Base-by-base conservation (phyloP, 1,140 invertebrate species). In the Microplitis mediator region DNA sequence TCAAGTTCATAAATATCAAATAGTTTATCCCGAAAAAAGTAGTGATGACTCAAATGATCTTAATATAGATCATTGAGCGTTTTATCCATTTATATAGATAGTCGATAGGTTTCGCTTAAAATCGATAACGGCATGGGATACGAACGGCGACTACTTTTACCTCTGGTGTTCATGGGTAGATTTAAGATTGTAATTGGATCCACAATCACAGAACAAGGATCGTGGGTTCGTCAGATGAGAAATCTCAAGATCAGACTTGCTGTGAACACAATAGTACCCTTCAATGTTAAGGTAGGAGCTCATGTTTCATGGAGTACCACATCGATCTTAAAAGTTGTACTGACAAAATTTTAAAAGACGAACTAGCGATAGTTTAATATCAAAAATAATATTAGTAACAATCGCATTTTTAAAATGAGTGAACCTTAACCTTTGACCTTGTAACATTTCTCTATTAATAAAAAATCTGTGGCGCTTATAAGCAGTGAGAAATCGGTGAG, bases 61-160 rank as follows among this genome's bases (percentile, higher is more conserved):
- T 75, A 78, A 81, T 81, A 65, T 67, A n/a, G n/a, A n/a, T n/a
- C n/a, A n/a, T n/a, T 62, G 78, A 76, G 76, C 78, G 80, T 81
- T 79, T 81, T 81, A 81, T 81, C 78, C 77, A 74, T 75, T 76
- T 74, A 76, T 77, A 75, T 78, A 11, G 52, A 61, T 64, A 75
- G 69, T 73, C 74, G 45, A 67, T 67, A n/a, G n/a, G n/a, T n/a
- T n/a, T n/a, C n/a, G n/a, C n/a, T n/a, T n/a, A n/a, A n/a, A n/a
- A n/a, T n/a, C 74, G 77, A 78, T 80, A 77, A 75, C 76, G 76
- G 74, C 64, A 32, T 3, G 8, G 73, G 71, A 76, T 77, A 79
- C 69, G 75, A 72, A 71, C 72, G 73, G 72, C 75, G 74, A 79
- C 76, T 75, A 50, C 50, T n/a, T n/a, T n/a, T n/a, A n/a, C n/a